Base-by-base conservation (phyloP, 2,888 invertebrate species). In the Polia nebulosa region DNA sequence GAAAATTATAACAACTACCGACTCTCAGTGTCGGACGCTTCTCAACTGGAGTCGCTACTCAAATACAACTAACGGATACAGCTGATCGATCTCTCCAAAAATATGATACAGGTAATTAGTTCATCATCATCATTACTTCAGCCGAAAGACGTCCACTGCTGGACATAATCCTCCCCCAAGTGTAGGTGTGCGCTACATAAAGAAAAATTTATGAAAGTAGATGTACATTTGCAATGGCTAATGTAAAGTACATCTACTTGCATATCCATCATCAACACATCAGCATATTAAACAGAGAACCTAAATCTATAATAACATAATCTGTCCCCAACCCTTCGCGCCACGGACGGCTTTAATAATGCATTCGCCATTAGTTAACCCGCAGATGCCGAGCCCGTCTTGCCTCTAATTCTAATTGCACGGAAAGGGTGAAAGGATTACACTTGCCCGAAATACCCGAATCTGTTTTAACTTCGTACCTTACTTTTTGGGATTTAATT, bases 361-460 rank as follows among this genome's bases (percentile, higher is more conserved):
- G 93, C 93, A 95, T 90, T 87, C 89, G 86, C 95, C 95, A 95
- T 95, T 95, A 95, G 93, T 93, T 93, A 93, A 92, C 93, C 92
- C 93, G 85, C 94, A 94, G 94, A 94, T 92, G 93, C 89, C 74
- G 69, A 72, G 83, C 84, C 90, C 90, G 91, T 93, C 94, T 94
- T 91, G 88, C 89, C 87, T 88, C 73, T 93, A 91, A 92, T 93
- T 93, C 93, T 93, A 93, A 95, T 94, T 92, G 91, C 89, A 87
- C 85, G 77, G 89, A 90, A 91, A 92, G 92, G 93, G 91, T 91
- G 90, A 91, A 90, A 90, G 93, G 94, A 92, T 94, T 93, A 93
- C 90, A 88, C 89, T 87, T 87, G 87, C 72, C 80, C 74, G 88
- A 85, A 84, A 88, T 88, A 80, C 86, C 83, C 83, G 78, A 82